Base-by-base conservation (phyloP, 2,113 vertebrate species). In the Rhipidura dahli region DNA sequence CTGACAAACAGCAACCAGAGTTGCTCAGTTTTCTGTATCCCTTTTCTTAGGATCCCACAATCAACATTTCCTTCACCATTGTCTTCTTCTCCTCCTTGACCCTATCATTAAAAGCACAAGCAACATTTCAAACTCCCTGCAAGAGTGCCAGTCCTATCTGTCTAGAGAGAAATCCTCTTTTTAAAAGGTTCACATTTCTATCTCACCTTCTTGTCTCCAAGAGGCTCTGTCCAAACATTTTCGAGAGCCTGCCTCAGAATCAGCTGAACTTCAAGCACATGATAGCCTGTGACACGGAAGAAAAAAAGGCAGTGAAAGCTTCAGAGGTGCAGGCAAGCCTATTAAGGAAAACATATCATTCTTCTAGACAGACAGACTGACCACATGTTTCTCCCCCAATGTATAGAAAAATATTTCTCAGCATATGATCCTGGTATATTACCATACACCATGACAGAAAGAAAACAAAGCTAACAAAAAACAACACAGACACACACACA, bases 151-250 rank as follows among this genome's bases (percentile, higher is more conserved):
- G 23, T 35, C 39, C 16, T 28, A 19, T 24, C 50, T 47, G 11
- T 13, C 31, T n/a, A 47, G 13, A 64, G 3, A 56, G 27, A 61
- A 84, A 68, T 37, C 3, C 13, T 71, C 40, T 51, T 84, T 53
- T n/a, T n/a, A 64, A 53, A 89, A 91, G 23, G 11, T 24, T 11
- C 57, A n/a, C 35, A 20, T 47, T 73, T 89, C 64, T 60, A 53
- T 95, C 97, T 97, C 83, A 98, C 98, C 96, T 95, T 95, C 15
- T 83, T 73, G 8, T 90, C 92, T 73, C 61, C 91, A 65, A 96
- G 86, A 87, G 95, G 93, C 26, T 95, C 39, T 1, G 97, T 98
- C 98, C 98, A 98, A 97, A 98, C 90, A 73, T 98, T 81, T 31
- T 96, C 81, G 13, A 98, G 96, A 78, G 96, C 97, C 45, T 96